These are phyloP conservation scores for Steinernema khuongi DNA, from an alignment of 1,140 invertebrate genomes.

Conservation along the genomic window DNA sequence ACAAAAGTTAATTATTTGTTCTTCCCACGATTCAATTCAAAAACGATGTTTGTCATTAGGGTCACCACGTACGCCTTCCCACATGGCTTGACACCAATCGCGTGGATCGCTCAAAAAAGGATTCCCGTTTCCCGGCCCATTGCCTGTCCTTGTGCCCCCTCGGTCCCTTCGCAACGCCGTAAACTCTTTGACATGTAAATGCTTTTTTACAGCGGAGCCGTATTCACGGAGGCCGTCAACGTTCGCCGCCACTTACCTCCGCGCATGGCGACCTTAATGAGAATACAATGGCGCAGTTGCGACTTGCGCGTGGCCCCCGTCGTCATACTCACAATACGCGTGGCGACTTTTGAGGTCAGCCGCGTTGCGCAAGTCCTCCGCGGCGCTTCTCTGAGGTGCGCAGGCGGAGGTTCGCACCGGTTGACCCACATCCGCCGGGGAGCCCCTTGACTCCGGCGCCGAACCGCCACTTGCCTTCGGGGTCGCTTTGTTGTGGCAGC, in stretches of 20 bases:
- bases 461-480: not conserved
- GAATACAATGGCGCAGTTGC: conserved; percentile 2
- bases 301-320: conserved; percentile 11
- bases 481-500: not conserved
- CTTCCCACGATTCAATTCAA: too few relatives aligned
- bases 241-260: conserved; percentile 3
- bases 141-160: not conserved
- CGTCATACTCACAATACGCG: conserved; percentile 3
- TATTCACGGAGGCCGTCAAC: not conserved
- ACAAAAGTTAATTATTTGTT: too few relatives aligned
- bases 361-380: conserved; percentile 5
- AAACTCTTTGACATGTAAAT: not conserved
- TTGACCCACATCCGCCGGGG: not conserved
- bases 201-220: not conserved
- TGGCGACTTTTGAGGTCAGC: conserved; percentile 3
- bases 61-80: too few relatives aligned
- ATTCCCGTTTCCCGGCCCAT: too few relatives aligned
- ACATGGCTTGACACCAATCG: too few relatives aligned
- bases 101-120: too few relatives aligned
- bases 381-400: not conserved
- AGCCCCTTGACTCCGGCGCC: conserved; percentile 7
- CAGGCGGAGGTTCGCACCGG: conserved; percentile 11
- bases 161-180: not conserved
- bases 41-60: too few relatives aligned
- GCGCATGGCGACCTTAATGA: not conserved